Base-by-base conservation (phyloP, 2,113 vertebrate species). In the Chrysochloris asiatica region DNA sequence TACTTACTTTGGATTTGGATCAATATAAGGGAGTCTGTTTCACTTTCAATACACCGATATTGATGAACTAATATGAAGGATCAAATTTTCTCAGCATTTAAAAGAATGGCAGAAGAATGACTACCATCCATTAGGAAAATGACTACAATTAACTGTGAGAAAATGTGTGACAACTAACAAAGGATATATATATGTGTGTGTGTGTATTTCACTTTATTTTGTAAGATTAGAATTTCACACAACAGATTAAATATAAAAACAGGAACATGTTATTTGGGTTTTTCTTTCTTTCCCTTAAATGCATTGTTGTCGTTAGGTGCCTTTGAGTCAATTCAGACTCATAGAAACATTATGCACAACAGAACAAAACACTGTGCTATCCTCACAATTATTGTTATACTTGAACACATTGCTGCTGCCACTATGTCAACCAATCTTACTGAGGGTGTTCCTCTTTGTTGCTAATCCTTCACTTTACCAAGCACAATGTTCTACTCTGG, bases 161-260 rank as follows among this genome's bases (percentile, higher is more conserved):
- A 86, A 81, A 9, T 80, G 3, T 67, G 28, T 50, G 17, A 84
- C 89, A 83, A 3, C 76, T 84, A 80, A 48, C n/a, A 67, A 83
- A 69, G 3, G 16, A 82, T 28, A 16, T 76, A n/a, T n/a, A n/a
- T n/a, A n/a, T n/a, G n/a, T n/a, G n/a, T n/a, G n/a, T n/a, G n/a
- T n/a, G n/a, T n/a, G n/a, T n/a, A 47, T 63, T 95, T 94, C 14
- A 72, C 13, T 78, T 82, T 82, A 52, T 61, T 84, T 85, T 73
- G 33, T 75, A 91, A 80, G 5, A 91, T 54, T 78, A 61, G 30
- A 89, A 79, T 33, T 26, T 50, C 16, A 41, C 52, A 59, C 54
- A 83, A 71, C 10, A 79, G n/a, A 41, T 83, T 94, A 79, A 79
- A 61, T 88, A 30, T 71, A 36, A 79, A 47, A 89, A 63, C 6